These are phyloP conservation scores for Musca domestica DNA, from an alignment of 1,140 invertebrate genomes.

Conservation along the genomic window DNA sequence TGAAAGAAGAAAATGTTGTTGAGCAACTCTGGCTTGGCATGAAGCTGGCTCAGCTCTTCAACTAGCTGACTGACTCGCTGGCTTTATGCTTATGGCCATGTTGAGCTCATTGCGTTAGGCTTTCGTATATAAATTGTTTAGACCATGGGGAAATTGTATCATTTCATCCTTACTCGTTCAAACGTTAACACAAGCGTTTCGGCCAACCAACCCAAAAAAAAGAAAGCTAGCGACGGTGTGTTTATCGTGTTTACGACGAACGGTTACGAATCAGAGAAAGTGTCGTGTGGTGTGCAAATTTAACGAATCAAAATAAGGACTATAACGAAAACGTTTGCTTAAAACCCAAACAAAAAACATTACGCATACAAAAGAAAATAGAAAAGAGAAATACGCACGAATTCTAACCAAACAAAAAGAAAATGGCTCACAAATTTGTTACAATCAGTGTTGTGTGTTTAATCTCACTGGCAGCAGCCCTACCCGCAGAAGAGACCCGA, in stretches of 20 bases:
- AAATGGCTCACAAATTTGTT: constrained; percentile 44
- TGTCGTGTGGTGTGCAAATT: constrained; percentile 31
- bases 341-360: background rate
- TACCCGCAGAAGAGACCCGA: constrained; percentile 66
- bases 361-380: constrained; percentile 25
- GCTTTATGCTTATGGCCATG: background rate
- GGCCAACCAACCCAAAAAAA: constrained; percentile 25
- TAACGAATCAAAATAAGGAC: constrained; percentile 24
- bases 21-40: constrained; percentile 1
- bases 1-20: constrained; percentile 18
- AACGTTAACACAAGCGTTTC: constrained; percentile 43
- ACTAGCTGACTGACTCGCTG: background rate
- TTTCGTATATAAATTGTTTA: constrained; percentile 52
- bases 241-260: constrained; percentile 21
- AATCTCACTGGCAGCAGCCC: constrained; percentile 57
- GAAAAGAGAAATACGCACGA: constrained; percentile 29
- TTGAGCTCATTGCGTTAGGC: constrained; percentile 1
- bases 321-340: constrained; percentile 23
- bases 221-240: constrained; percentile 31
- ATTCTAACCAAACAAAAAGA: constrained; percentile 28
- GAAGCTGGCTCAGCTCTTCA: background rate
- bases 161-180: constrained; percentile 54
- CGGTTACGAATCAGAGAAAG: constrained; percentile 39
- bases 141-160: constrained; percentile 53
- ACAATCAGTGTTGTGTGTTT: constrained; percentile 57